Base-by-base conservation (phyloP, 1,140 invertebrate species). In the Drosophila rhopaloa region DNA sequence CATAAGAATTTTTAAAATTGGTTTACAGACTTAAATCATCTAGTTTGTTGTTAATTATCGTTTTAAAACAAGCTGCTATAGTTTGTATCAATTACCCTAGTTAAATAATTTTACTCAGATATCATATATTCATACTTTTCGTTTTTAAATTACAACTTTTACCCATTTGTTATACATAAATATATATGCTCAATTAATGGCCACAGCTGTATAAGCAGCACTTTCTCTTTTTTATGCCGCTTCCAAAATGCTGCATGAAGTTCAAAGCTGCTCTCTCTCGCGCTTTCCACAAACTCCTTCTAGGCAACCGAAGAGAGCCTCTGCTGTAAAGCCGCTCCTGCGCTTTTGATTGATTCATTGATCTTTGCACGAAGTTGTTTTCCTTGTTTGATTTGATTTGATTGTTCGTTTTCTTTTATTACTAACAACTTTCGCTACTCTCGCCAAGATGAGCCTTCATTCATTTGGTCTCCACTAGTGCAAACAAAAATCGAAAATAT, bases 221-320 rank as follows among this genome's bases (percentile, higher is more conserved):
- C 19, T 19, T n/a, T 38, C n/a, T 66, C 19, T 24, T n/a, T 47
- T 29, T 38, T 65, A 38, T 46, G 57, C 43, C 65, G 38, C 44
- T 67, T 47, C 35, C 13, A 46, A 58, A 29, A 35, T 16, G 63
- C 60, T 67, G 59, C 63, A 67, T 67, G 63, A 65, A 50, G 27
- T 50, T 65, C 37, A 27, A 63, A 60, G 63, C 63, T 67, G 59
- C 60, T 48, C 14, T 24, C 47, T 11, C 11, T 51, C 19, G 50
- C 35, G 14, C 47, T 35, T 46, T 27, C 6, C 27, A 7, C 47
- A 32, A 43, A 65, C 41, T 65, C 62, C 62, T 65, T 65, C 56
- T 35, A 62, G 57, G 19, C 58, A 62, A 65, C 57, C 62, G 57
- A 65, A 62, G 62, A 65, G 63, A 65, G 61, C 41, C 29, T n/a